A percentile compares a stretch with the other conserved stretches of the same genome.
Conservation (phyloP, 2,113 vertebrate genomes). For the Pangasianodon hypophthalmus region DNA sequence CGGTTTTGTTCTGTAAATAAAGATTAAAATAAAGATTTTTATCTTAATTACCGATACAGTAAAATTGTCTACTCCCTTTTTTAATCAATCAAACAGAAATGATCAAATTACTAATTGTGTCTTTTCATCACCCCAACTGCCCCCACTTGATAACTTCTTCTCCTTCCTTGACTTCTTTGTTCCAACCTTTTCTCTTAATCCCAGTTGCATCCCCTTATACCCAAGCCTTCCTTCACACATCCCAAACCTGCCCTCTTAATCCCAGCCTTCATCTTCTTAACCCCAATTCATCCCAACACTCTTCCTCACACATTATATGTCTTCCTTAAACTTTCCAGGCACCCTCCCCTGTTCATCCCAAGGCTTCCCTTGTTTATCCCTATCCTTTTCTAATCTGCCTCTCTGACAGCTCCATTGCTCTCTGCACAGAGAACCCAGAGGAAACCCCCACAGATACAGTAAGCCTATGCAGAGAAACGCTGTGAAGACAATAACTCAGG, state of each 20-base stretch:
- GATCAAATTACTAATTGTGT: background rate
- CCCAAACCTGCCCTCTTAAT: background rate
- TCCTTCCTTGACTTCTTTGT: background rate
- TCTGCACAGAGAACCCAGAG: background rate
- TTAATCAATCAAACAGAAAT: background rate
- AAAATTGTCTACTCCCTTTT: background rate
- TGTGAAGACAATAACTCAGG: background rate
- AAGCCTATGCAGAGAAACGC: background rate
- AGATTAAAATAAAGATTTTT: background rate
- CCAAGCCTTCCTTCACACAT: background rate
- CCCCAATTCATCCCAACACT: background rate
- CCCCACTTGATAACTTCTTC: background rate
- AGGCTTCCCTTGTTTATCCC: background rate
- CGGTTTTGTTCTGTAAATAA: slow-evolving; percentile 2
- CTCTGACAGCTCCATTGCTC: background rate
- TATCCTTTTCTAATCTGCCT: background rate
- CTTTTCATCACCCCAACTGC: background rate
- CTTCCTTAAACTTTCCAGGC: too few relatives aligned
- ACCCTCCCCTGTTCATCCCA: too few relatives aligned
- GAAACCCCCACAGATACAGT: background rate
- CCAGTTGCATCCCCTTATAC: background rate
- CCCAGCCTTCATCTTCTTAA: background rate
- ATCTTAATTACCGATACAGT: background rate
- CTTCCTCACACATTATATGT: background rate
- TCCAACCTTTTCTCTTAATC: background rate